Evolutionary conservation across 2,888 invertebrate genomes (phyloP), one percentile per base, ranked within the genome.

Genomic region (Melinopterus prodromus): DNA sequence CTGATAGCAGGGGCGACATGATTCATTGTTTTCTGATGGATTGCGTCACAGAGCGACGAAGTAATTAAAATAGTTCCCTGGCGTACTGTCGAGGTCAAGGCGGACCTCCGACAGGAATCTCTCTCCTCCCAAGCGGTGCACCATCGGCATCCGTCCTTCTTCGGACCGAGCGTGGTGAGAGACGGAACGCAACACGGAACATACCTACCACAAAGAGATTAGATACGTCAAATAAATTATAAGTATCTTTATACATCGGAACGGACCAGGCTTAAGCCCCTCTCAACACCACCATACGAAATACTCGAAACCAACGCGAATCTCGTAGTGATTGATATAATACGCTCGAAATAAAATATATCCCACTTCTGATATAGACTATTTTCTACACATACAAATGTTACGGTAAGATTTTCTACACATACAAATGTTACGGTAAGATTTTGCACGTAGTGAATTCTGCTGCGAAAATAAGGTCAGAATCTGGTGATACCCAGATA

Each of bases 41-140:
- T 84, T 83, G 84, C 84, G 83, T 84, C 83, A 83, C 83, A 83
- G 81, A 83, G 1, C 12, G 53, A 82, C 82, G 81, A 83, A 82
- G 83, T 83, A 84, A 84, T 84, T 84, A 84, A 84, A 84, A 84
- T 84, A 84, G 82, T 82, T 83, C 81, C 78, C 81, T 72, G 77
- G 80, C 84, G 81, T 80, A 79, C 78, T 77, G 77, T 82, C 80
- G 80, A 81, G 81, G 83, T 81, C 83, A 82, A 53, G 53, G 53
- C 53, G 53, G 53, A 53, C 53, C 53, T 53, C 53, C 9, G 53
- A 53, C 53, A 53, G 53, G 53, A 53, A 53, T 53, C 53, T 53
- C 53, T 53, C 53, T 53, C 53, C 53, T 53, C 53, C 53, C 53
- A 53, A 53, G 12, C 53, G 1, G 12, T 53, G 53, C 53, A 53